Conservation (phyloP, 2,113 vertebrate species). For the Bungarus multicinctus region DNA sequence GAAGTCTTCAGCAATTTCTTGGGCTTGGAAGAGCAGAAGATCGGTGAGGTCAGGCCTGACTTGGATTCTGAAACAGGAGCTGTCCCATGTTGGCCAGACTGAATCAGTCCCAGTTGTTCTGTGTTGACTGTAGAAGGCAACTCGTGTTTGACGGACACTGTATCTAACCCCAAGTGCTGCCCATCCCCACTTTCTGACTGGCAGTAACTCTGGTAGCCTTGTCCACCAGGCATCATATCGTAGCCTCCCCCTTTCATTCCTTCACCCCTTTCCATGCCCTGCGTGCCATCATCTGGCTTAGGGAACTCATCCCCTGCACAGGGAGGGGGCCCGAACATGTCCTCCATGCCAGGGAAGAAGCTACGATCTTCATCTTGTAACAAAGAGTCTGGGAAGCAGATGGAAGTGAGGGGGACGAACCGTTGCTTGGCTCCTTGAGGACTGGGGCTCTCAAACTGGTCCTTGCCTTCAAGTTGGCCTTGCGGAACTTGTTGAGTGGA, state of each 20-base stretch:
- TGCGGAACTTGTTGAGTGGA: conserved; percentile 50
- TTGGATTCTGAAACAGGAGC: conserved; percentile 47
- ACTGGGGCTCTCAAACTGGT: conserved; percentile 81
- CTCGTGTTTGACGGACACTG: conserved; percentile 82
- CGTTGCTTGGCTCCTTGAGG: conserved; percentile 79
- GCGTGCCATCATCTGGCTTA: conserved; percentile 72
- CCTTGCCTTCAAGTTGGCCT: conserved; percentile 68
- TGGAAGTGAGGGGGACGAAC: conserved; percentile 90
- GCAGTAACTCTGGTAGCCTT: conserved; percentile 77
- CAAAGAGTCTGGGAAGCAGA: conserved; percentile 92
- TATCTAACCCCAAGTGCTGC: conserved; percentile 77
- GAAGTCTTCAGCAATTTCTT: conserved; percentile 93
- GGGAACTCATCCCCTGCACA: conserved; percentile 72
- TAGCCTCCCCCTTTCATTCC: conserved; percentile 57
- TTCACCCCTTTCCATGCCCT: conserved; percentile 62
- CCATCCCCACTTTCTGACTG: conserved; percentile 66
- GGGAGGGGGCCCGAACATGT: conserved; percentile 87
- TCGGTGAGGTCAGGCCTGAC: conserved; percentile 79
- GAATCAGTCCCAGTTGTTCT: conserved; percentile 88
- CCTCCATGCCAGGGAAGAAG: conserved; percentile 95
- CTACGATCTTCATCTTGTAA: conserved; percentile 89
- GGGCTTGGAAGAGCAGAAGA: conserved; percentile 92
- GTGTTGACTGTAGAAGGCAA: conserved; percentile 92
- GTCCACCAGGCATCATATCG: conserved; percentile 77
- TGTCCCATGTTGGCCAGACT: conserved; percentile 71